Evolutionary conservation across 1,140 invertebrate genomes (phyloP).

Genomic region (Anastrepha ludens): DNA sequence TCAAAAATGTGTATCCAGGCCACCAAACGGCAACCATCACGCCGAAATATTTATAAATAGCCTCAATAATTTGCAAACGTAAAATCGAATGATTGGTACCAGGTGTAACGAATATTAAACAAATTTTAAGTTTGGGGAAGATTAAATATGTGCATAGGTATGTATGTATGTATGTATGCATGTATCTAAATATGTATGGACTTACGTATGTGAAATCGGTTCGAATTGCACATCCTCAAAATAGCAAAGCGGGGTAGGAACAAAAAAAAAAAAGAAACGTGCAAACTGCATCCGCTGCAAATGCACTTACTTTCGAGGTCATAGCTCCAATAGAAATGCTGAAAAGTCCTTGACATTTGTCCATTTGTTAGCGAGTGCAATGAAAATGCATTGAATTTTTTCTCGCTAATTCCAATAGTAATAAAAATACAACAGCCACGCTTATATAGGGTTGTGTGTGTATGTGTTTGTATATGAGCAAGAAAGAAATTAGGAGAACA

Average conservation of each 20-base stretch:
- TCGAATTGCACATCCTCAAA: neutral
- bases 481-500: no score
- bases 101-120: no score
- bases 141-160: neutral
- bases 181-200: neutral
- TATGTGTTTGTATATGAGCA: neutral
- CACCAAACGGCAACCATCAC: no score
- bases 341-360: slow-evolving; percentile 50
- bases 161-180: neutral
- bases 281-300: slow-evolving; percentile 20
- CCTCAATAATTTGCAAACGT: no score
- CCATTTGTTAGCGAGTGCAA: slow-evolving; percentile 4
- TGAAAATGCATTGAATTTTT: slow-evolving; percentile 38
- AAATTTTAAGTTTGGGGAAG: no score
- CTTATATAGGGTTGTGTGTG: no score
- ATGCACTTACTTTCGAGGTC: slow-evolving; percentile 13
- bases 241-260: neutral
- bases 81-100: no score
- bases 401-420: neutral
- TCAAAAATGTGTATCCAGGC: no score
- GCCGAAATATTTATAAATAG: no score
- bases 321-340: slow-evolving; percentile 5
- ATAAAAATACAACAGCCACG: neutral
- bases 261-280: neutral
- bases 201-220: neutral